These are phyloP conservation scores for Alviniconcha marisindica DNA, from an alignment of 1,140 invertebrate genomes.

Conservation along the genomic window DNA sequence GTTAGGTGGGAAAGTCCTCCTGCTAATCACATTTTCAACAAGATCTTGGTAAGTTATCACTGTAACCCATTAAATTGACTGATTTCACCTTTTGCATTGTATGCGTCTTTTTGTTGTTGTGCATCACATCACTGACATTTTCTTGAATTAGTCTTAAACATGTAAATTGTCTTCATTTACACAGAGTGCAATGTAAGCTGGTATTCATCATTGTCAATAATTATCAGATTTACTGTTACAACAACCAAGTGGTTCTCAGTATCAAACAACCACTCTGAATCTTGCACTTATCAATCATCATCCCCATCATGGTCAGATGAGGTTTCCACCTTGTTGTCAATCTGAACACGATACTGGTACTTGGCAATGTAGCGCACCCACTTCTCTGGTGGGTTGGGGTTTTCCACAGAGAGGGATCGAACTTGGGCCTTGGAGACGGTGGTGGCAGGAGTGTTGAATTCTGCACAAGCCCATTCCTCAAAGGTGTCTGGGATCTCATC, in stretches of 20 bases:
- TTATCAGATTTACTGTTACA: not conserved
- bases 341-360: slow-evolving; percentile 89
- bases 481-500: slow-evolving; percentile 97
- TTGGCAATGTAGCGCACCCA: slow-evolving; percentile 98
- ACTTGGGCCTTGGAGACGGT: slow-evolving; percentile 98
- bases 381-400: slow-evolving; percentile 97
- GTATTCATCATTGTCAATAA: not conserved
- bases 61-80: too few relatives aligned
- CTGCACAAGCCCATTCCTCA: slow-evolving; percentile 91
- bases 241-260: not conserved
- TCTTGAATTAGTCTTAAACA: not conserved
- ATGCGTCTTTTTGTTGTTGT: too few relatives aligned
- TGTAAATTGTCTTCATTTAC: not conserved
- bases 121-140: not conserved
- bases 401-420: slow-evolving; percentile 94
- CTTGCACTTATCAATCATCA: slow-evolving; percentile 16
- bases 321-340: slow-evolving; percentile 66
- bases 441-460: slow-evolving; percentile 99
- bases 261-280: not conserved
- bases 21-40: too few relatives aligned
- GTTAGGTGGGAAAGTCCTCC: too few relatives aligned
- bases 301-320: slow-evolving; percentile 44
- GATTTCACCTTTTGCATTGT: too few relatives aligned
- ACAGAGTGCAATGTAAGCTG: not conserved
- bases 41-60: too few relatives aligned